These are phyloP conservation scores for Anolis apletophallus DNA, from an alignment of 2,797 vertebrate species.

Conservation along the genomic window DNA sequence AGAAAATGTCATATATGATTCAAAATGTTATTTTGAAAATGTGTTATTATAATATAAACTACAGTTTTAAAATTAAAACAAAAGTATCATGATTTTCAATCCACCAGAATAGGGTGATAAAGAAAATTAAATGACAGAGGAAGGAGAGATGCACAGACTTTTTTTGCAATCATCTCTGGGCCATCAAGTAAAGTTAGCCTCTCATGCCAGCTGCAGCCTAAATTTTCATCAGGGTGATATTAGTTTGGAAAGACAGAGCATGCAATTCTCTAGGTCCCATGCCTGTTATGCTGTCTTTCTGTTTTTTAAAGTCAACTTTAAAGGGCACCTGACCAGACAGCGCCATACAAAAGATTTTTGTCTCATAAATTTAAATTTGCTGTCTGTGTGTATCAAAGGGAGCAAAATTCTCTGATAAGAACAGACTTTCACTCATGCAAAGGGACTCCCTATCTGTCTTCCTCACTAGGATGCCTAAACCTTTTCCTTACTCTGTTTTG, in stretches of 20 bases:
- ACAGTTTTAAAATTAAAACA: background rate
- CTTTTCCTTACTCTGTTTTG: too few relatives aligned
- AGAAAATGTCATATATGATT: background rate
- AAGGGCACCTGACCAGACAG: background rate
- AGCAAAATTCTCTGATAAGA: background rate
- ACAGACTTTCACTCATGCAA: too few relatives aligned
- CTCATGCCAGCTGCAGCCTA: background rate
- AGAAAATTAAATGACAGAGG: constrained; percentile 15
- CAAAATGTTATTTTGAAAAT: background rate
- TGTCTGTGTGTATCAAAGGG: background rate
- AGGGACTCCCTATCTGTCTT: too few relatives aligned
- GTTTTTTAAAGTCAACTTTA: background rate
- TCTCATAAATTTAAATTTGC: background rate
- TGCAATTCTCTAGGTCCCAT: background rate
- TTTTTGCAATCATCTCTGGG: background rate
- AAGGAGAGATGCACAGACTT: background rate
- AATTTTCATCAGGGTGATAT: background rate
- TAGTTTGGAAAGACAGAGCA: background rate
- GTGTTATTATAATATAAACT: background rate
- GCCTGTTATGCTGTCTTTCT: background rate
- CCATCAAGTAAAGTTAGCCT: background rate
- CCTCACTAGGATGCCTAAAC: too few relatives aligned
- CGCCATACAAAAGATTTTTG: background rate
- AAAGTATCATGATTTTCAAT: constrained; percentile 4
- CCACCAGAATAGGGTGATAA: constrained; percentile 3